Evolutionary conservation across 2,888 invertebrate species (phyloP).

Genomic region (Torymus aiolomorphi): DNA sequence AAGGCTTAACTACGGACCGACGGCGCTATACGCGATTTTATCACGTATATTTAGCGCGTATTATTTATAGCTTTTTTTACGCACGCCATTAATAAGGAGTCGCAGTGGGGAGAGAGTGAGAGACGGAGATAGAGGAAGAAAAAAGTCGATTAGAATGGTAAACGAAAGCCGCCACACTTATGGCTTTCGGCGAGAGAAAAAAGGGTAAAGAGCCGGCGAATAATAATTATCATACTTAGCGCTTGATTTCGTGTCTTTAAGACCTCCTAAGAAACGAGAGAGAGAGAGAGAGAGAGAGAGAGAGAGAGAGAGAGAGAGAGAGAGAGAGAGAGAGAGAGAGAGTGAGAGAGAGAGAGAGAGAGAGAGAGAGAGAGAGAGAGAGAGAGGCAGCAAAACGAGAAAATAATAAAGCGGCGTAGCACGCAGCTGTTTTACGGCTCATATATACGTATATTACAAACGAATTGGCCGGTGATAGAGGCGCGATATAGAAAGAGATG

Average conservation of each 20-base stretch:
- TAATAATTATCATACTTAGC: slow-evolving; percentile 31
- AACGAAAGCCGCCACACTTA: neutral
- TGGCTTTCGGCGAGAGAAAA: neutral
- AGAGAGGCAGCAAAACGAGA: neutral
- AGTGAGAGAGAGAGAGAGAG: neutral
- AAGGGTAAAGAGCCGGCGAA: neutral
- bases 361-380: neutral
- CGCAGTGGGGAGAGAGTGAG: no score
- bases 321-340: neutral
- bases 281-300: neutral
- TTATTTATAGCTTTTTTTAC: slow-evolving; percentile 17
- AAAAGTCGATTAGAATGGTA: slow-evolving; percentile 11
- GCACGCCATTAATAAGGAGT: neutral
- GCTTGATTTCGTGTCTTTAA: slow-evolving; percentile 40
- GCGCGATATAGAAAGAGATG: neutral
- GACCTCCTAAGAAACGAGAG: neutral
- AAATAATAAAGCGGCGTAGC: neutral
- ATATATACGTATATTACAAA: slow-evolving; percentile 31
- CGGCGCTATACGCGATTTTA: slow-evolving; percentile 12
- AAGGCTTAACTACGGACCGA: neutral
- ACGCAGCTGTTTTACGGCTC: slow-evolving; percentile 7
- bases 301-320: neutral
- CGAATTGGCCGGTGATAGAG: slow-evolving; percentile 35
- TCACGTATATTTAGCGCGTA: neutral
- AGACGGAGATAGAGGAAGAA: neutral